Percentiles rank a stretch among this genome's conserved stretches.
These are phyloP conservation scores for Dendrolimus houi DNA, from an alignment of 2,888 invertebrate species.

Conservation along the genomic window DNA sequence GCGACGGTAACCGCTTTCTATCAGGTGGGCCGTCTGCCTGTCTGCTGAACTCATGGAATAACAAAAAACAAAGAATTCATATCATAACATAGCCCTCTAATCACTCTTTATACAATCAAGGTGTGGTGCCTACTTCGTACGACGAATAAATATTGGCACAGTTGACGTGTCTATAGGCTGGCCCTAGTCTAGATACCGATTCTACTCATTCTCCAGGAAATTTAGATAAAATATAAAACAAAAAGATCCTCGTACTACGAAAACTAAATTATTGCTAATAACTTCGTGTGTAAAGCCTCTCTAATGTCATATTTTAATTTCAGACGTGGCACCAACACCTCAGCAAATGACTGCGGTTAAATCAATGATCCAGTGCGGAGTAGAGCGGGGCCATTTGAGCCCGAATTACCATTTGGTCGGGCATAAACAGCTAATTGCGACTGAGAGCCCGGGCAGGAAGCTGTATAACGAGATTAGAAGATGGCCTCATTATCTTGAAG, in stretches of 20 bases:
- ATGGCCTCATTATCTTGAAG: constrained; percentile 44
- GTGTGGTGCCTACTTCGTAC: too few species aligned
- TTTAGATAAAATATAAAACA: too few species aligned
- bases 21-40: neutral
- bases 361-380: neutral
- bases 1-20: neutral
- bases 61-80: neutral
- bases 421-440: constrained; percentile 56
- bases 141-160: too few species aligned
- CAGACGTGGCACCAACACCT: constrained; percentile 1
- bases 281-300: too few species aligned
- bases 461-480: constrained; percentile 37
- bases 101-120: too few species aligned
- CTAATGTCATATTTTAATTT: neutral
- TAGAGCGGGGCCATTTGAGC: neutral
- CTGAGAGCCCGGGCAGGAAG: constrained; percentile 39
- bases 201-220: too few species aligned
- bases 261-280: too few species aligned
- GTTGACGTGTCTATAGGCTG: too few species aligned
- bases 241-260: too few species aligned
- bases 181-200: too few species aligned
- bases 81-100: too few species aligned
- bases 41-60: neutral
- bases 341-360: constrained; percentile 1
- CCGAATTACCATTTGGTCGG: constrained; percentile 39